Base-by-base conservation (phyloP, 2,113 vertebrate genomes). In the Baryphthengus martii region DNA sequence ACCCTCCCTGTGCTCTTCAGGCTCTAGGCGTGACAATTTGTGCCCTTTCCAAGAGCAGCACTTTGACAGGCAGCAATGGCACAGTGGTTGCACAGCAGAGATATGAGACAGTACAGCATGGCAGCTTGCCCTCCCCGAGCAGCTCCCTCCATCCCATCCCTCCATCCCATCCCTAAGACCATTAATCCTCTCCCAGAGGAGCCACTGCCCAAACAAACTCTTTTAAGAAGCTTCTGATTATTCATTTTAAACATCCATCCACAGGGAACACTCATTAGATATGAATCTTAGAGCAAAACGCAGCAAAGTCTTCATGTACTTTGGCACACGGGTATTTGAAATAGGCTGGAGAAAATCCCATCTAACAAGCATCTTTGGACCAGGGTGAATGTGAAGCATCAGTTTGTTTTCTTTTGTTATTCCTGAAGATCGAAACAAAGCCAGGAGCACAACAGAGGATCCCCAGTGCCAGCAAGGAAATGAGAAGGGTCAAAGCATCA, bases 61-160 rank as follows among this genome's bases (percentile, higher is more conserved):
- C 53, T 58, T 29, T 13, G 62, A 25, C 53, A 40, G 25, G 10
- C 10, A 50, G 40, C 0, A 0, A 3, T 5, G 40, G 45, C 52
- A 59, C 3, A 1, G 47, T 4, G 7, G 25, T 39, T 20, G 58
- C 13, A 7, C 5, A 12, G 63, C 17, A 10, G 16, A 49, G n/a
- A 31, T 7, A 4, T 18, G 28, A 45, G 11, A 47, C 3, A 5
- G 29, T 62, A 8, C 1, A 0, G 17, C 75, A 25, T 2, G 2
- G 45, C 23, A 17, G 11, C 62, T 44, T 25, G 49, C 4, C 35
- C 14, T 24, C 50, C 55, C 25, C 7, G 8, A 4, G 17, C 17
- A 21, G 10, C 26, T 19, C 6, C 6, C 28, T 25, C 31, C 6
- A n/a, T 10, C 21, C 13, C 4, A 4, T 55, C 33, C 39, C 18